A percentile compares a stretch with the other conserved stretches of the same genome.
phyloP scores from a whole-genome alignment of 2,888 invertebrate genomes.

The Andrena trimmerana region DNA sequence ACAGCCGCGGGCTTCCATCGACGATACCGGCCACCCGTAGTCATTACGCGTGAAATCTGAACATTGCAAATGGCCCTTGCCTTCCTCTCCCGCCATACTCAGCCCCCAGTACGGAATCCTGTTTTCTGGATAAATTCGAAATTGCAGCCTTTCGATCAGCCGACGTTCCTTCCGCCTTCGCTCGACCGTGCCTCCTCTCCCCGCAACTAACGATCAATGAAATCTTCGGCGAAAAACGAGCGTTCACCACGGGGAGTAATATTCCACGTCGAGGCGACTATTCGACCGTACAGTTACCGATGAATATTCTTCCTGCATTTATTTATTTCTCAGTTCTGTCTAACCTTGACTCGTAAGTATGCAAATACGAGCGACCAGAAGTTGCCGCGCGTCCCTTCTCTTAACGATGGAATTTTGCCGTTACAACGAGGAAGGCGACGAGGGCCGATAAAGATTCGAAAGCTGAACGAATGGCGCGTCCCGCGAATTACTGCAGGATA shows the following conservation, averaged over 20 bases:
- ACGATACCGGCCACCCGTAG: neutral
- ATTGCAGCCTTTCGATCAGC: constrained; percentile 27
- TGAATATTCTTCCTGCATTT: constrained; percentile 10
- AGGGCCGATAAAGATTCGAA: neutral
- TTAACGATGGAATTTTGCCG: neutral
- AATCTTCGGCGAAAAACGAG: constrained; percentile 16
- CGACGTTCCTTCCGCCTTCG: constrained; percentile 6
- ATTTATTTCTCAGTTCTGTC: neutral
- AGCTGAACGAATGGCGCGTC: constrained; percentile 1
- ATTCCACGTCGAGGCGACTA: neutral
- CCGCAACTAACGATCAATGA: neutral
- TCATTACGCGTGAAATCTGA: constrained; percentile 55
- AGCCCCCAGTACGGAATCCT: neutral
- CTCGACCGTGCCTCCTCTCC: neutral
- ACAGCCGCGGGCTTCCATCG: constrained; percentile 8
- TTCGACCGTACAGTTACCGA: neutral
- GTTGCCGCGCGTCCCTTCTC: neutral
- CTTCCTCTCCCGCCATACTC: neutral
- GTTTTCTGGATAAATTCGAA: constrained; percentile 39
- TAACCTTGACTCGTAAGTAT: neutral
- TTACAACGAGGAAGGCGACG: neutral
- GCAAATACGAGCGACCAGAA: neutral
- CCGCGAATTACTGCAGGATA: constrained; percentile 16
- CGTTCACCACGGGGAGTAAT: constrained; percentile 19
- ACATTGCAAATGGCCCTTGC: constrained; percentile 38